Evolutionary conservation across 1,140 invertebrate species (phyloP).

Genomic region (Nasonia vitripennis): DNA sequence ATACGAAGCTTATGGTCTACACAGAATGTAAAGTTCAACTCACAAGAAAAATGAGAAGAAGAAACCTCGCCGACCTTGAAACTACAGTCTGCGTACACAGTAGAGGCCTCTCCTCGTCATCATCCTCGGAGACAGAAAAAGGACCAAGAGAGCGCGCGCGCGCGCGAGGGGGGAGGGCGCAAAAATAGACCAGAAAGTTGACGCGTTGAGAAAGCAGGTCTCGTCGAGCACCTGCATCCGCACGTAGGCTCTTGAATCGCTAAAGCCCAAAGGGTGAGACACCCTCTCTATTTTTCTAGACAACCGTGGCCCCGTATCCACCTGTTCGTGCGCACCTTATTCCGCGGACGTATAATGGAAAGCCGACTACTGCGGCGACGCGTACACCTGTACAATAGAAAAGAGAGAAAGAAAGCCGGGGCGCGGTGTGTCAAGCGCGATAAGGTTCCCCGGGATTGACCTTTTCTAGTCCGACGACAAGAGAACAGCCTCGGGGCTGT

Average conservation of each 20-base stretch:
- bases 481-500: not conserved
- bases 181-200: constrained; percentile 15
- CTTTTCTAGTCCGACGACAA: not conserved
- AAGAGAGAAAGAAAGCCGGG: not conserved
- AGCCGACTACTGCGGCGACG: not conserved
- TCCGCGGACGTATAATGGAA: constrained; percentile 41
- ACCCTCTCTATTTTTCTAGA: not conserved
- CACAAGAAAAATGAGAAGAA: constrained; percentile 1
- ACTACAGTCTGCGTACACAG: not conserved
- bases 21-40: not conserved
- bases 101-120: too few species aligned
- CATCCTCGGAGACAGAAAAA: not conserved
- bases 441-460: not conserved
- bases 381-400: not conserved
- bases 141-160: not conserved
- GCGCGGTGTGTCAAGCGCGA: constrained; percentile 37
- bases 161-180: not conserved
- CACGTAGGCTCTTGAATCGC: not conserved
- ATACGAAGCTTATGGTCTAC: not conserved
- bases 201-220: not conserved
- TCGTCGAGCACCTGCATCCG: constrained; percentile 5
- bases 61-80: constrained; percentile 1
- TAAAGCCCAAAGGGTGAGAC: not conserved
- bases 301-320: not conserved
- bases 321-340: not conserved